phyloP scores from a whole-genome alignment of 2,113 vertebrate species.

The Petroica traversi region DNA sequence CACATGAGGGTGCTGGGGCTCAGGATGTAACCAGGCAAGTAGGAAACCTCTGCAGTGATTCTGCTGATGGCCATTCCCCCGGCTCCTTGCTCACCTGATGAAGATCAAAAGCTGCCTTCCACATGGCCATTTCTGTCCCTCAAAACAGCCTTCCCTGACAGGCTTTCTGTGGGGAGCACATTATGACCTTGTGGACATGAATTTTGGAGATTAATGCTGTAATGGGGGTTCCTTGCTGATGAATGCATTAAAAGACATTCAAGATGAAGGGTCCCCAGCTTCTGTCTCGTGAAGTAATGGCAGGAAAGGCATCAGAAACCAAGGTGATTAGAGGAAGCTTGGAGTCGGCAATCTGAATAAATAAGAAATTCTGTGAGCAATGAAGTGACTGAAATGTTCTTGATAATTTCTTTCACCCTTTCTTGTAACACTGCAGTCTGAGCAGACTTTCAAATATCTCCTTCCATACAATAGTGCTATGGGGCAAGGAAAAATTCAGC shows the following conservation, averaged over 20 bases:
- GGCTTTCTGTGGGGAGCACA: background rate
- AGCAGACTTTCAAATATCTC: background rate
- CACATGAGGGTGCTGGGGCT: accelerated
- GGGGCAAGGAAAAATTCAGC: background rate
- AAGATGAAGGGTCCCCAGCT: background rate
- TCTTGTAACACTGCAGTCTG: background rate
- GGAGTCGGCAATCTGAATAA: background rate
- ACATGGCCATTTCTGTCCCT: background rate
- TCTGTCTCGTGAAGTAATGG: background rate
- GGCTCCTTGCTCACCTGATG: accelerated
- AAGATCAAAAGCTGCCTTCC: background rate
- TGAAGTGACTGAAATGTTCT: background rate
- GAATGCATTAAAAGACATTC: accelerated
- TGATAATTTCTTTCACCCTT: background rate
- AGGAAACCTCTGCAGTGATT: background rate
- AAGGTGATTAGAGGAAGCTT: background rate
- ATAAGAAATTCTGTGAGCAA: background rate
- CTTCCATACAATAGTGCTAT: background rate
- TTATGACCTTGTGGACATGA: background rate
- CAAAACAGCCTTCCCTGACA: background rate
- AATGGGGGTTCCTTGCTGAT: accelerated
- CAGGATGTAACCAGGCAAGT: background rate
- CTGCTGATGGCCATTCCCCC: accelerated
- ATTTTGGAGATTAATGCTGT: background rate
- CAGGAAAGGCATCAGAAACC: background rate